phyloP scores from a whole-genome alignment of 2,888 invertebrate species.

The Archips crataeganus region DNA sequence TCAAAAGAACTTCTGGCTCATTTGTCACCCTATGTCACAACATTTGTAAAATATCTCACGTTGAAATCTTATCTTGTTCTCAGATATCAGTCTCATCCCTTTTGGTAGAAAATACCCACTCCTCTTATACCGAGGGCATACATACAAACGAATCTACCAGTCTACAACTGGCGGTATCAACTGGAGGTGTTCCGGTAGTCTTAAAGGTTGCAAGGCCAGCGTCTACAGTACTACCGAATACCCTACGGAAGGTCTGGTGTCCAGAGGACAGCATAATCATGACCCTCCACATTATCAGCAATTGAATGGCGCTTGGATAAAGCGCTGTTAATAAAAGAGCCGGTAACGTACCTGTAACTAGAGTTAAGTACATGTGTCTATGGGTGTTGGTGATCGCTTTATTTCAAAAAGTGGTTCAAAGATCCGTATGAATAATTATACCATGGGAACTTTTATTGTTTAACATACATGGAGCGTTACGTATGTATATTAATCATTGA shows the following conservation, averaged over 20 bases:
- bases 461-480: too few relatives aligned
- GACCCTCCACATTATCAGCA: conserved; percentile 40
- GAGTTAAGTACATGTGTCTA: too few relatives aligned
- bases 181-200: conserved; percentile 44
- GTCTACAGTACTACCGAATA: conserved; percentile 40
- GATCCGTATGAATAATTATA: too few relatives aligned
- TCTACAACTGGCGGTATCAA: conserved; percentile 38
- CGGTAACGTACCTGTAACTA: too few relatives aligned
- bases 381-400: too few relatives aligned
- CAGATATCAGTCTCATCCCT: conserved; percentile 37
- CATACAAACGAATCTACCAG: conserved; percentile 39
- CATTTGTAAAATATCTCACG: too few relatives aligned
- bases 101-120: conserved; percentile 43
- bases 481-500: too few relatives aligned
- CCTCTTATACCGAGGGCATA: conserved; percentile 39
- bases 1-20: too few relatives aligned
- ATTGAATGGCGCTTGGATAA: conserved; percentile 43
- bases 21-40: too few relatives aligned
- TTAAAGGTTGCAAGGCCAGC: conserved; percentile 45
- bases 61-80: neutral
- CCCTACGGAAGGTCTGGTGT: conserved; percentile 29
- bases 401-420: too few relatives aligned
- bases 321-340: conserved; percentile 9
- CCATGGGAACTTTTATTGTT: too few relatives aligned
- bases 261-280: conserved; percentile 45